phyloP scores from a whole-genome alignment of 37 sponge, comb jelly and placozoan species.

The Corticium candelabrum region DNA sequence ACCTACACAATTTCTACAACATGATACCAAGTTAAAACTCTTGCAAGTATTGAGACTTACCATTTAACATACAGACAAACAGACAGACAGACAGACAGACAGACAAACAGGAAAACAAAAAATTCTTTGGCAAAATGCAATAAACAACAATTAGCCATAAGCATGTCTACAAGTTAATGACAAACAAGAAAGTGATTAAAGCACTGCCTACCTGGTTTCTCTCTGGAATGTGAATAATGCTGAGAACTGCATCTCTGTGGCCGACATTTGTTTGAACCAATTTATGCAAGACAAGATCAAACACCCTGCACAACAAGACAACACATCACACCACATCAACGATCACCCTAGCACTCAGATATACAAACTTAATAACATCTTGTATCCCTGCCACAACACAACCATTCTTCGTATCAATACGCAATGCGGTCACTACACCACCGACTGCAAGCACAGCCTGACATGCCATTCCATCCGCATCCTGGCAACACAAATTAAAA shows the following conservation, averaged over 20 bases:
- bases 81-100: no score
- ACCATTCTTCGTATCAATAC: conserved; percentile 46
- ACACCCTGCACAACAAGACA: conserved; percentile 23
- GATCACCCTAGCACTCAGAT: no score
- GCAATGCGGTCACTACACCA: conserved; percentile 37
- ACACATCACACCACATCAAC: not conserved
- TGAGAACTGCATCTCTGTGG: conserved; percentile 33
- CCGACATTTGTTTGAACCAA: conserved; percentile 38
- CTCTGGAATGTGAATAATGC: conserved; percentile 55
- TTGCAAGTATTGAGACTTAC: no score
- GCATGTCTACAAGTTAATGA: not conserved
- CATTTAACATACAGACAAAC: no score
- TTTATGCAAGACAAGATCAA: conserved; percentile 19
- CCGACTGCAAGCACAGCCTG: conserved; percentile 20
- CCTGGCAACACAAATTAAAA: not conserved
- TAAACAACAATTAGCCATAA: not conserved
- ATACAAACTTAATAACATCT: conserved; percentile 42
- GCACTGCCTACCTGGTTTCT: no score
- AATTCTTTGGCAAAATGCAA: no score
- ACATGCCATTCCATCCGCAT: conserved; percentile 14
- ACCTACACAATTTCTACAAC: no score
- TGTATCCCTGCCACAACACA: conserved; percentile 30
- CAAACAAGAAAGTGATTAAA: no score
- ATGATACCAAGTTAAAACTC: no score
- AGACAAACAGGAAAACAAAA: no score